A percentile compares a stretch with the other conserved stretches of the same genome.
Evolutionary conservation across 2,888 invertebrate genomes (phyloP).

Genomic region (Acleris holmiana): DNA sequence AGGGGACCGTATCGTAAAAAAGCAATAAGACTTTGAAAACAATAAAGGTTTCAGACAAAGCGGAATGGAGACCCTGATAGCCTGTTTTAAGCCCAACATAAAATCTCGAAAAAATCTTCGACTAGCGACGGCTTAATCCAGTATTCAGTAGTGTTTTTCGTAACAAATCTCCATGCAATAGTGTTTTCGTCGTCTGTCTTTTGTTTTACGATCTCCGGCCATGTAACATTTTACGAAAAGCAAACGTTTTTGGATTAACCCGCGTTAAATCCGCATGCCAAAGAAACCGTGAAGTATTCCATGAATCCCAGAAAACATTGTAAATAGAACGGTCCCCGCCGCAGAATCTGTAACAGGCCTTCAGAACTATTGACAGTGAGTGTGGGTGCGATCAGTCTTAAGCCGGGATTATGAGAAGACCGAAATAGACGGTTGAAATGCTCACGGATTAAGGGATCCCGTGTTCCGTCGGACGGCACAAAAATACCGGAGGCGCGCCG

Average conservation of each 20-base stretch:
- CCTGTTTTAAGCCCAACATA: conserved; percentile 10
- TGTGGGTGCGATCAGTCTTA: conserved; percentile 84
- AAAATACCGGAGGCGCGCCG: conserved; percentile 81
- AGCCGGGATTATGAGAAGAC: conserved; percentile 82
- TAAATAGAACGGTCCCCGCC: conserved; percentile 76
- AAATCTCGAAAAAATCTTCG: conserved; percentile 13
- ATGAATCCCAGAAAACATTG: conserved; percentile 65
- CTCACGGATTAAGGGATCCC: conserved; percentile 81
- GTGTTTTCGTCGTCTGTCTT: conserved; percentile 30
- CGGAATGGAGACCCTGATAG: background rate
- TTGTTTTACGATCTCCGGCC: conserved; percentile 31
- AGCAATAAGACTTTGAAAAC: background rate
- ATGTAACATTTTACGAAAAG: conserved; percentile 53
- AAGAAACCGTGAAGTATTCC: conserved; percentile 77
- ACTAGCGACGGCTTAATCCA: conserved; percentile 21
- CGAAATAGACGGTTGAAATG: conserved; percentile 84
- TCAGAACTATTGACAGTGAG: conserved; percentile 84
- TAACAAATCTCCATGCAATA: conserved; percentile 32
- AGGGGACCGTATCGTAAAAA: too few species aligned
- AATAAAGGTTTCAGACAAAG: background rate
- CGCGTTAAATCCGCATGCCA: conserved; percentile 58
- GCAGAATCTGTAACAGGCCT: conserved; percentile 79
- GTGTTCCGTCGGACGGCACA: conserved; percentile 82
- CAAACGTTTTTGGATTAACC: conserved; percentile 67
- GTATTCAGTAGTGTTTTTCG: conserved; percentile 33